Evolutionary conservation across 2,113 vertebrate species (phyloP).

Genomic region (Odobenus rosmarus): DNA sequence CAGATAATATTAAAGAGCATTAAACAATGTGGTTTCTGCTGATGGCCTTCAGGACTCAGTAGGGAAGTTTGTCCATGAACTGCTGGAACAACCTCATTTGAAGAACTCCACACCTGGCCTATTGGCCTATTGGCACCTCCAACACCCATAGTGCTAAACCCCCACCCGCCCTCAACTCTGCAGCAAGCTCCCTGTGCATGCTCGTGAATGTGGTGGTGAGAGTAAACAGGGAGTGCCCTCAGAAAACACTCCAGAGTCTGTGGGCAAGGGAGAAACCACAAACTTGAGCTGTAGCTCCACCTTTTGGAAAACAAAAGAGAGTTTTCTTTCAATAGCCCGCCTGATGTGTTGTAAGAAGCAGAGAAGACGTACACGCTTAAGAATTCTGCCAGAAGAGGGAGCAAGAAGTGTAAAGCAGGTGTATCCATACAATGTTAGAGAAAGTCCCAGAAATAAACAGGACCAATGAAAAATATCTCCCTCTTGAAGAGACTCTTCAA

Average conservation of each 20-base stretch:
- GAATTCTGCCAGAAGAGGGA: background rate
- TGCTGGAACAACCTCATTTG: background rate
- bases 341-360: background rate
- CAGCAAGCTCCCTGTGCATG: background rate
- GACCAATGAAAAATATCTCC: background rate
- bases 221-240: background rate
- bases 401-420: background rate
- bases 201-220: background rate
- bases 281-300: background rate
- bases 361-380: background rate
- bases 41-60: background rate
- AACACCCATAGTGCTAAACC: background rate
- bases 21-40: background rate
- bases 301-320: background rate
- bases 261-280: background rate
- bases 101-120: background rate
- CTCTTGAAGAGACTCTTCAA: background rate
- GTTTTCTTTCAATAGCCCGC: background rate
- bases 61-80: background rate
- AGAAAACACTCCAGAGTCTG: background rate
- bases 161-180: background rate
- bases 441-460: background rate
- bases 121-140: background rate
- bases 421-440: background rate
- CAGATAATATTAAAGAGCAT: background rate